Evolutionary conservation across 2,797 vertebrate genomes (phyloP).

Genomic region (Leptatherina wallacei): DNA sequence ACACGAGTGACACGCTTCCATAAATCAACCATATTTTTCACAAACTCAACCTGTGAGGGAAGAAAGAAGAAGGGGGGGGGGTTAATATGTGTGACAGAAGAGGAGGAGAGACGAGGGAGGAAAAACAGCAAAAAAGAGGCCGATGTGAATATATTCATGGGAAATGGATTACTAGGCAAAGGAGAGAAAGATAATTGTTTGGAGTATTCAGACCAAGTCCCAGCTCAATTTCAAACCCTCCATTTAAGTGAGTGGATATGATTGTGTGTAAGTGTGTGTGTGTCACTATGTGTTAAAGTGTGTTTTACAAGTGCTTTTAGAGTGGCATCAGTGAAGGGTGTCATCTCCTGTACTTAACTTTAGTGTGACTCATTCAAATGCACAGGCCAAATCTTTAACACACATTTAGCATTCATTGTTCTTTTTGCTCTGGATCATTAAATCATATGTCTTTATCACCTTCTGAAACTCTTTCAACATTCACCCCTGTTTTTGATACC

Average conservation of each 20-base stretch:
- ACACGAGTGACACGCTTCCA: conserved; percentile 12
- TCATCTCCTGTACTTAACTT: conserved; percentile 61
- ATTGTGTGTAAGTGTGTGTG: conserved; percentile 60
- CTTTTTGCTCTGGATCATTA: conserved; percentile 26
- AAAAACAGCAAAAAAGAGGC: conserved; percentile 20
- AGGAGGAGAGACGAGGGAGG: conserved; percentile 30
- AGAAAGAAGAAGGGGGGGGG: conserved; percentile 25
- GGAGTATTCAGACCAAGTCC: conserved; percentile 76
- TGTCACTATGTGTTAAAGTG: conserved; percentile 48
- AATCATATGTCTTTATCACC: conserved; percentile 37
- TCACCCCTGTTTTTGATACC: not conserved
- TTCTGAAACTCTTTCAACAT: conserved; percentile 23
- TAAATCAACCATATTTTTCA: conserved; percentile 41
- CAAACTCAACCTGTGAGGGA: conserved; percentile 24
- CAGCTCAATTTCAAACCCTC: conserved; percentile 80
- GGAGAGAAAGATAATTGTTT: conserved; percentile 79
- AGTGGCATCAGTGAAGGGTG: conserved; percentile 64
- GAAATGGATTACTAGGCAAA: conserved; percentile 68
- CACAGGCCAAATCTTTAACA: conserved; percentile 21
- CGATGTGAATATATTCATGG: conserved; percentile 72
- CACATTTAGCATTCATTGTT: conserved; percentile 36
- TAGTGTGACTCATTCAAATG: conserved; percentile 39
- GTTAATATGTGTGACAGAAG: conserved; percentile 42
- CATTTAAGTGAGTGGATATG: conserved; percentile 71
- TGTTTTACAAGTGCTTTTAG: conserved; percentile 65